Evolutionary conservation across 2,888 invertebrate species (phyloP), one percentile per base, ranked within the genome.

Genomic region (Liodrosophila aerea): DNA sequence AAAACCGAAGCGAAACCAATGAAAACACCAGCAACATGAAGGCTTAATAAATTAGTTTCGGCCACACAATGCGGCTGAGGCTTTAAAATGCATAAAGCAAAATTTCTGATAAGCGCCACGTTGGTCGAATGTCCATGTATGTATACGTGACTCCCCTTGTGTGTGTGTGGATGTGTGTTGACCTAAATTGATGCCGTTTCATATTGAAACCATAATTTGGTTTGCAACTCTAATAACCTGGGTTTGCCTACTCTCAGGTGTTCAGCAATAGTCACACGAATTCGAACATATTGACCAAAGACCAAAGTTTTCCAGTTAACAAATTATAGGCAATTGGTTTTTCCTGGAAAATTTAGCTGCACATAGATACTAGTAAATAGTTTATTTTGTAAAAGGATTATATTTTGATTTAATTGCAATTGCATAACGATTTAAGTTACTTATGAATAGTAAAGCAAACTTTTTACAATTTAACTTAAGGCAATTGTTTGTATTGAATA

Each of bases 11-110:
- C 13, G 13, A 39, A 54, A 53, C 59, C 63, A 64, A 68, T 57
- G 22, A 30, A 49, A 73, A 45, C 51, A 58, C 16, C 61, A 54
- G 57, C 16, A 57, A 64, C 56, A 64, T 69, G 63, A 59, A 59
- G 49, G 58, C 53, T 69, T 69, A 58, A 72, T 64, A 75, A 75
- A 75, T 75, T 72, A 66, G 66, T 73, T 75, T 64, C 46, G 30
- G 46, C 56, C 67, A 51, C 70, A 64, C 67, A 70, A 36, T 58
- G 52, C 27, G 52, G 39, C 49, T 36, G 33, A 27, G 41, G 46
- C 49, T 69, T 68, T 51, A 51, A 62, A 62, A 59, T 44, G 34
- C 60, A 61, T 49, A 50, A 53, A 59, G 29, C 39, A 44, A 52
- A 69, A 50, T 66, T 22, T 46, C 22, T 39, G 53, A 37, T 46